Base-by-base conservation (phyloP, 2,888 invertebrate species). In the Andrena fulva region DNA sequence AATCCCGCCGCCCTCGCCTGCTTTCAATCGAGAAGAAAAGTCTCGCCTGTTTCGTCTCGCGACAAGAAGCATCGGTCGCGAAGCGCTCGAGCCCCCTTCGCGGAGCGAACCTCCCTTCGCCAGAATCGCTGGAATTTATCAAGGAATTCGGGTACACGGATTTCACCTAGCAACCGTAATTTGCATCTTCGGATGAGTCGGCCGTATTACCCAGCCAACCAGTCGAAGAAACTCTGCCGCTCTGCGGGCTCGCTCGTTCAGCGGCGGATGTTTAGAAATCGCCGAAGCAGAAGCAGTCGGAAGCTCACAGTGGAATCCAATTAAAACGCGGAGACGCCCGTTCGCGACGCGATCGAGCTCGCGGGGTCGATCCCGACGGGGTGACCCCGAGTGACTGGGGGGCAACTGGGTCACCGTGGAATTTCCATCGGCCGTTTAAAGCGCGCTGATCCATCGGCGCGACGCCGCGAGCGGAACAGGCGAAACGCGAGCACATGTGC, bases 401-500 rank as follows among this genome's bases (percentile, higher is more conserved):
- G n/a, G 20, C 33, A 78, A 63, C n/a, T 64, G 16, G 72, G 67
- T 48, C 50, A 56, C n/a, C 42, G 67, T 29, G 31, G 50, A 73
- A 68, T 73, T 80, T 80, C 42, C 29, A 72, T 80, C 35, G 48
- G 48, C 20, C 70, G 56, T 64, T 79, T 31, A 69, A 60, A 78
- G n/a, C 60, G 56, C 50, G 54, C 20, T 5, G 27, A 48, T 16
- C 12, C 5, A 33, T n/a, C 42, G 16, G 0, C 3, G 29, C 20
- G 64, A 56, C 48, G 33, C 33, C 64, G 70, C 54, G 66, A 63
- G 8, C 63, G 48, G 70, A 60, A 70, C 48, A 52, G 60, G 12
- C 64, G 60, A 24, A 56, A 75, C 66, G 27, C 16, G 67, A 8
- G 42, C 70, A 77, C 83, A 82, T 73, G 83, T 70, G 82, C 60